A percentile compares a stretch with the other conserved stretches of the same genome.
Evolutionary conservation across 2,797 vertebrate genomes (phyloP).

Genomic region (Sebastes jordani): DNA sequence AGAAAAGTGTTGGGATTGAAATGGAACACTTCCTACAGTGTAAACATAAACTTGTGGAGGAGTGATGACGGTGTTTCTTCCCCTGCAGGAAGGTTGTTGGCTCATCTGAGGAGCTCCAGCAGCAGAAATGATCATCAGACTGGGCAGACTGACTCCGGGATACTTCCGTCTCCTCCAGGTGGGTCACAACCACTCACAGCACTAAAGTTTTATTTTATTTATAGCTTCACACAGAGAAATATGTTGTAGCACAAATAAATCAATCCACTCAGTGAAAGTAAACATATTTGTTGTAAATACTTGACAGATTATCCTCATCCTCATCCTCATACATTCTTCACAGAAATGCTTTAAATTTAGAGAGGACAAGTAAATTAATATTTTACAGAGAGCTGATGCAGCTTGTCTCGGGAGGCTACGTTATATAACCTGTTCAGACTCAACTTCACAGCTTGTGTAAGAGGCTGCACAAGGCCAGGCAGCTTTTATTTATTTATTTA

Average conservation of each 20-base stretch:
- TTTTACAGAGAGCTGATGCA: constrained; percentile 28
- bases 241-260: neutral
- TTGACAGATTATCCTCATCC: neutral
- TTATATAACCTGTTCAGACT: constrained; percentile 39
- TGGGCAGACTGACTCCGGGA: constrained; percentile 87
- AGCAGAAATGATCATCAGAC: constrained; percentile 82
- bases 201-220: neutral
- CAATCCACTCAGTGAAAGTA: neutral
- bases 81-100: constrained; percentile 20
- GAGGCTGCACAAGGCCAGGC: neutral
- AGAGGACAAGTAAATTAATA: constrained; percentile 12
- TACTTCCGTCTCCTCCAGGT: constrained; percentile 93
- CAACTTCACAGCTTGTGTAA: neutral
- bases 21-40: too few species aligned
- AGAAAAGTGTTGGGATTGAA: neutral
- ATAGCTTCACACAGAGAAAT: neutral
- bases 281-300: neutral
- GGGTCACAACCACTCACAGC: neutral
- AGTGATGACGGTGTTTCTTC: neutral
- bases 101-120: constrained; percentile 4
- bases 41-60: neutral
- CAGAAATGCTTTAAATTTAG: neutral
- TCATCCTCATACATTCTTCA: neutral
- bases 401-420: neutral
- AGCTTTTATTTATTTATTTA: too few species aligned